Conservation (phyloP, 2,113 vertebrate genomes). For the Scolopax mira region DNA sequence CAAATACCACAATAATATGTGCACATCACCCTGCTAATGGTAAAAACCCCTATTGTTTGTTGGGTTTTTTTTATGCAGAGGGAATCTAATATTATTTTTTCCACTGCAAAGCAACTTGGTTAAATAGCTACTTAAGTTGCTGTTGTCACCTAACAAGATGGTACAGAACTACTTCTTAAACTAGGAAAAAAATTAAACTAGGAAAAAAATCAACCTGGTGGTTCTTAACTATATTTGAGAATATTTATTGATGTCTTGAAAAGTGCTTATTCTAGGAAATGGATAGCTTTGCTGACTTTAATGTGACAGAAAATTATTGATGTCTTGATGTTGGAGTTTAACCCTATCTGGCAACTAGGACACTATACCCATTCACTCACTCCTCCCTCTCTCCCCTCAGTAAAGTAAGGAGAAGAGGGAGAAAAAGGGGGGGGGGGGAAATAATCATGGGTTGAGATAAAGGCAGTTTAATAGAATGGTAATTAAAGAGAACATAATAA, state of each 20-base stretch:
- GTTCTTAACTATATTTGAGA: neutral
- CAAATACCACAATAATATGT: too few species aligned
- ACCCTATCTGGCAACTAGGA: neutral
- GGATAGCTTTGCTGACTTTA: neutral
- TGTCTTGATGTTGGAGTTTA: neutral
- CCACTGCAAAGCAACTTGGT: neutral
- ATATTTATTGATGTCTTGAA: neutral
- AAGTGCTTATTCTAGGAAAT: neutral
- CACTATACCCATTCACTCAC: neutral
- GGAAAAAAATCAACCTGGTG: neutral
- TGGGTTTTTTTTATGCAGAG: neutral
- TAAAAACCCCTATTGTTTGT: neutral
- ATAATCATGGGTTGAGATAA: neutral
- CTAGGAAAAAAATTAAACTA: neutral
- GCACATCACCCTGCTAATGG: fast-evolving
- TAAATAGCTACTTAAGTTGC: neutral
- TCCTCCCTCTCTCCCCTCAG: neutral
- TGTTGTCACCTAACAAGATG: neutral
- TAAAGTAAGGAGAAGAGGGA: neutral
- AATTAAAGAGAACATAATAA: neutral
- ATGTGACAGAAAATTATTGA: neutral
- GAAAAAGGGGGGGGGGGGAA: neutral
- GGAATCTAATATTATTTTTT: neutral
- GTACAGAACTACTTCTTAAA: neutral
- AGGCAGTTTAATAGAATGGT: neutral